Conservation (phyloP, 2,888 invertebrate species). For the Agriopis leucophaearia region DNA sequence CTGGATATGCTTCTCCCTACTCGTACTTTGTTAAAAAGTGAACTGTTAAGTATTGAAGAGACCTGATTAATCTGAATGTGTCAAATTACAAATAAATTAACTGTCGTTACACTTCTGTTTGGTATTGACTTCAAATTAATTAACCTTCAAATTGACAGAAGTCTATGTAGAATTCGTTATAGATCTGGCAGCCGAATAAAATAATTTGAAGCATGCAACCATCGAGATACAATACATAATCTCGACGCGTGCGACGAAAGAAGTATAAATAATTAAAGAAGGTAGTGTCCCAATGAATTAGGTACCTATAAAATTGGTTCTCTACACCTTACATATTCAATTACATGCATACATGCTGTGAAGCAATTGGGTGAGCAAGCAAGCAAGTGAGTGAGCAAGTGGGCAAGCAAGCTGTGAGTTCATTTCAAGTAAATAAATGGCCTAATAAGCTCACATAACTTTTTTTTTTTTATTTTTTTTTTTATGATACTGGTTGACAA, state of each 20-base stretch:
- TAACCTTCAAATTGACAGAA: conserved; percentile 7
- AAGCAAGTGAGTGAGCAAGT: neutral
- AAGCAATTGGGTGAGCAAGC: neutral
- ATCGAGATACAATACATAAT: too few relatives aligned
- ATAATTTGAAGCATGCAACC: too few relatives aligned
- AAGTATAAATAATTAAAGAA: neutral
- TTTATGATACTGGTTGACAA: too few relatives aligned
- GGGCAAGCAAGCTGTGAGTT: neutral
- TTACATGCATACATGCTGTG: neutral
- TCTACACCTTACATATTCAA: neutral
- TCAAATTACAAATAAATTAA: conserved; percentile 12
- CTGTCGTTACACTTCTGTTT: conserved; percentile 12
- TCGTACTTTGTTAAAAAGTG: conserved; percentile 37
- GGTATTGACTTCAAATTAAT: too few relatives aligned
- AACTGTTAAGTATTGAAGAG: neutral
- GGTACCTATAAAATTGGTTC: neutral
- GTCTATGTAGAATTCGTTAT: too few relatives aligned
- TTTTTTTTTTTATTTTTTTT: too few relatives aligned
- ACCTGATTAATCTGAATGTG: neutral
- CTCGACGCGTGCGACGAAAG: neutral
- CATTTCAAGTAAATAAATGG: neutral
- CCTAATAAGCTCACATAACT: neutral
- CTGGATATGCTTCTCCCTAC: conserved; percentile 21
- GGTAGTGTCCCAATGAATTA: neutral
- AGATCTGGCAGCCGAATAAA: too few relatives aligned